These are phyloP conservation scores for Epinotia nisella DNA, from an alignment of 2,888 invertebrate species.

Conservation along the genomic window DNA sequence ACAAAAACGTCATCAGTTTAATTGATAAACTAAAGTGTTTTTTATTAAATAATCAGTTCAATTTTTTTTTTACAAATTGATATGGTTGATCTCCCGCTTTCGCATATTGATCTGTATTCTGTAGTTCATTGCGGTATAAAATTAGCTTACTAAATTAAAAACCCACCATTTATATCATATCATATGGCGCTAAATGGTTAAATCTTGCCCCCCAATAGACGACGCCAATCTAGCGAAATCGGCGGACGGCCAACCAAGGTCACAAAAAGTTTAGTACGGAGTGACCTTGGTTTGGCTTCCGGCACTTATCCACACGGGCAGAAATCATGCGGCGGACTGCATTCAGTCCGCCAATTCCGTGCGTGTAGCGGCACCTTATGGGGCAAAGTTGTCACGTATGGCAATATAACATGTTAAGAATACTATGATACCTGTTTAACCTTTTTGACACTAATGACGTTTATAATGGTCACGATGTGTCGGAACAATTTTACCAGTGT, in stretches of 20 bases:
- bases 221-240: too few species aligned
- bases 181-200: background rate
- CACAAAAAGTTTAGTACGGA: too few species aligned
- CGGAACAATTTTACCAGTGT: background rate
- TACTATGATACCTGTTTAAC: slow-evolving; percentile 9
- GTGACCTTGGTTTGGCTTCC: too few species aligned
- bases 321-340: too few species aligned
- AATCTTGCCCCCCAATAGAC: too few species aligned
- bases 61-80: background rate
- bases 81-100: slow-evolving; percentile 30
- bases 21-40: too few species aligned
- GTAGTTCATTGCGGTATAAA: background rate
- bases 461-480: background rate
- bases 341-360: too few species aligned
- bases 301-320: too few species aligned
- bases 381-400: slow-evolving; percentile 1
- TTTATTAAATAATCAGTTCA: too few species aligned
- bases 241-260: too few species aligned
- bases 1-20: too few species aligned
- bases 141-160: background rate
- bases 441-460: slow-evolving; percentile 3
- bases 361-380: too few species aligned
- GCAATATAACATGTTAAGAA: background rate
- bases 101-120: slow-evolving; percentile 38
- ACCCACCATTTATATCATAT: background rate